phyloP scores from a whole-genome alignment of 2,113 vertebrate species.

The Triplophysa siluroides region DNA sequence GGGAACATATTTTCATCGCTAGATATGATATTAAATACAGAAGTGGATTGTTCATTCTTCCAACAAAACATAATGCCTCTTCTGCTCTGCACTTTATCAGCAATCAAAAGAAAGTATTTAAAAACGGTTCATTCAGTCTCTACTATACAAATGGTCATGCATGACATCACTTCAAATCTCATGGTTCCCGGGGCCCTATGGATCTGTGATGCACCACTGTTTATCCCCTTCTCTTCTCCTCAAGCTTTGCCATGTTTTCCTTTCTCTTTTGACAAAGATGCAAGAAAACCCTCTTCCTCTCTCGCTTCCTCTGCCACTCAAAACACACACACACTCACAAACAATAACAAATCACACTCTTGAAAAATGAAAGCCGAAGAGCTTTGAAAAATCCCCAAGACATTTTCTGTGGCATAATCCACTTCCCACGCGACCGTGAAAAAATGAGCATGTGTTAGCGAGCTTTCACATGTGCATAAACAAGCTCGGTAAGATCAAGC shows the following conservation, averaged over 20 bases:
- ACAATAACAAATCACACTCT: constrained; percentile 23
- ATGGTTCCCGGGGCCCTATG: background rate
- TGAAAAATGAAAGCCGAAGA: constrained; percentile 14
- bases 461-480: constrained; percentile 23
- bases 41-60: background rate
- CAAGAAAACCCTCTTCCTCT: constrained; percentile 23
- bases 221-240: constrained; percentile 38
- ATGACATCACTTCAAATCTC: background rate
- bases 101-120: too few relatives aligned
- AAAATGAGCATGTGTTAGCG: background rate
- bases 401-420: constrained; percentile 5
- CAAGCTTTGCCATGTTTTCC: constrained; percentile 15
- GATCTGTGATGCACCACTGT: constrained; percentile 4
- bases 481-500: constrained; percentile 21
- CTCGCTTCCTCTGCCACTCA: constrained; percentile 16
- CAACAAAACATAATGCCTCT: too few relatives aligned
- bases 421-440: constrained; percentile 27
- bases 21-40: constrained; percentile 10
- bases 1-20: background rate
- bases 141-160: too few relatives aligned
- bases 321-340: constrained; percentile 35
- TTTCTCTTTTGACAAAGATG: constrained; percentile 24
- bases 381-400: constrained; percentile 18
- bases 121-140: too few relatives aligned
- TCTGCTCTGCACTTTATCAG: too few relatives aligned